Evolutionary conservation across 2,888 invertebrate genomes (phyloP).

Genomic region (Aporophyla lueneburgensis): DNA sequence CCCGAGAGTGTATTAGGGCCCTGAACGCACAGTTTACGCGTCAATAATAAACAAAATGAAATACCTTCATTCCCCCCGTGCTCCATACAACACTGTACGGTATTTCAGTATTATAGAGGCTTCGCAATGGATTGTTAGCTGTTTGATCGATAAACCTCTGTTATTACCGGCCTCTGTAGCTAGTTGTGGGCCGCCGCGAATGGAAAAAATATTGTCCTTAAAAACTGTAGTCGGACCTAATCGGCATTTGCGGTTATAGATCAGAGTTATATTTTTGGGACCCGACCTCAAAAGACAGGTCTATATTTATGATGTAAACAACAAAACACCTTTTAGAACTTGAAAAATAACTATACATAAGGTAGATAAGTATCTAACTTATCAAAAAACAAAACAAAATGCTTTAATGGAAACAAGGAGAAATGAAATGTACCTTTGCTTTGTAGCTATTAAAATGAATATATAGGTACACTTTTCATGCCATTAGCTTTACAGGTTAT

Average conservation of each 20-base stretch:
- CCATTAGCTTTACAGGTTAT: conserved; percentile 39
- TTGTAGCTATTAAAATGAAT: conserved; percentile 11
- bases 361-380: not conserved
- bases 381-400: not conserved
- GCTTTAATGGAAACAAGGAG: not conserved
- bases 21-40: conserved; percentile 69
- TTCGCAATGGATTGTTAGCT: conserved; percentile 51
- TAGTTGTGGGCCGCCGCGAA: conserved; percentile 7
- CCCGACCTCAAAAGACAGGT: too few species aligned
- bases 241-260: not conserved
- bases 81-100: conserved; percentile 45
- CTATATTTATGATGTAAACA: not conserved
- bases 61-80: conserved; percentile 58
- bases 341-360: not conserved
- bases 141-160: conserved; percentile 69
- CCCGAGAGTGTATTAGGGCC: conserved; percentile 71
- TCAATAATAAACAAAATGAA: conserved; percentile 74
- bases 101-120: conserved; percentile 55
- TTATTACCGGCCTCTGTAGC: conserved; percentile 27
- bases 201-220: conserved; percentile 29
- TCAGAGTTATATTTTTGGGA: not conserved
- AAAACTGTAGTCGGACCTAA: conserved; percentile 9
- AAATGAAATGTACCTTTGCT: not conserved
- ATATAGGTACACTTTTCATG: conserved; percentile 26
- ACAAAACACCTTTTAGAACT: not conserved